Evolutionary conservation across 2,797 vertebrate genomes (phyloP).

Genomic region (Peromyscus eremicus): DNA sequence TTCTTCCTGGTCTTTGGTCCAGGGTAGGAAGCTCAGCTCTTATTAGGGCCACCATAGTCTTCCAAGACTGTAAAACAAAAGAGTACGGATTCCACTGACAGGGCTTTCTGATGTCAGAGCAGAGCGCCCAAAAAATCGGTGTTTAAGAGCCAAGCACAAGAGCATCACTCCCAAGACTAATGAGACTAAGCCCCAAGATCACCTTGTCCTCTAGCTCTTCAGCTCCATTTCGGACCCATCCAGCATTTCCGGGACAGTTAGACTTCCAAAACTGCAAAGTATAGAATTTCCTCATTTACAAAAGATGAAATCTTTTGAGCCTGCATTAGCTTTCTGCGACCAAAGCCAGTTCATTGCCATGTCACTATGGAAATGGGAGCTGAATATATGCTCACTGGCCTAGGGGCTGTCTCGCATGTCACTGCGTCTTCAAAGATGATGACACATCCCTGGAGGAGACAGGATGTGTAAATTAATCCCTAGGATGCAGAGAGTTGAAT

Average conservation of each 20-base stretch:
- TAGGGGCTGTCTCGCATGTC: not conserved
- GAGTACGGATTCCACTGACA: slow-evolving; percentile 73
- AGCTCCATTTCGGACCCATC: slow-evolving; percentile 23
- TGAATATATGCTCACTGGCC: not conserved
- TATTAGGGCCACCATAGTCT: not conserved
- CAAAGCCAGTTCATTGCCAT: slow-evolving; percentile 10
- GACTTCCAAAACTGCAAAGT: slow-evolving; percentile 35
- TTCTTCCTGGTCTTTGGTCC: not conserved
- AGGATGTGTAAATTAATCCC: not conserved
- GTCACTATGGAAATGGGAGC: not conserved
- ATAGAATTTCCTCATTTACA: not conserved
- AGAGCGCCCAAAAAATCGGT: slow-evolving; percentile 33
- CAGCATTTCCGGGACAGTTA: slow-evolving; percentile 1
- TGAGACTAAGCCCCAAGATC: slow-evolving; percentile 22
- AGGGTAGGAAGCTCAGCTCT: slow-evolving; percentile 6
- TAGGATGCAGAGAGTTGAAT: no score
- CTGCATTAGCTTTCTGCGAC: slow-evolving; percentile 13
- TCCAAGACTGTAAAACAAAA: slow-evolving; percentile 68
- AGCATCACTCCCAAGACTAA: not conserved
- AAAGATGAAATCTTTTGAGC: not conserved
- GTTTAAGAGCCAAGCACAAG: slow-evolving; percentile 69
- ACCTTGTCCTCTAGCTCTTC: not conserved
- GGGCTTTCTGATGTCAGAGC: slow-evolving; percentile 58
- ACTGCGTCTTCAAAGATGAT: not conserved
- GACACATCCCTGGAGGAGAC: not conserved